Evolutionary conservation across 2,888 invertebrate genomes (phyloP).

Genomic region (Pollenia amentaria): DNA sequence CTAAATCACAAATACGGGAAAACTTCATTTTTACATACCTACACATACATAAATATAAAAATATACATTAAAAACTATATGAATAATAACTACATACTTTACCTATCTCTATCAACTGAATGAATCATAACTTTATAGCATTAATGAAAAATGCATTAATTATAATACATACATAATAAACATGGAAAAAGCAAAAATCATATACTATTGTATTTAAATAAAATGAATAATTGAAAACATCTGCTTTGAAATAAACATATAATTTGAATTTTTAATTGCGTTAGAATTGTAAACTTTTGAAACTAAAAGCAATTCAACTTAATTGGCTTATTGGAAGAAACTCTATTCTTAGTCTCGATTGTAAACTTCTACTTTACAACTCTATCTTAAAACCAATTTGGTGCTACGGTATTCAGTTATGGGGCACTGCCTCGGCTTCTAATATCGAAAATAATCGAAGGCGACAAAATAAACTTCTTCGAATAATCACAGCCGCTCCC

Average conservation of each 20-base stretch:
- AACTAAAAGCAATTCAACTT: no score
- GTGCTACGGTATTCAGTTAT: no score
- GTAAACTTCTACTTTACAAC: no score
- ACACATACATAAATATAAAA: conserved; percentile 33
- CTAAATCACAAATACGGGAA: conserved; percentile 23
- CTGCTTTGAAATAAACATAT: conserved; percentile 63
- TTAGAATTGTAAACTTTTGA: no score
- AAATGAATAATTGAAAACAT: conserved; percentile 65
- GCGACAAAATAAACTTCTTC: no score
- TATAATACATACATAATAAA: conserved; percentile 42
- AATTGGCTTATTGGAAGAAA: no score
- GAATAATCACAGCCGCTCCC: no score
- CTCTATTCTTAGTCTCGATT: no score
- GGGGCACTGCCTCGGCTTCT: no score
- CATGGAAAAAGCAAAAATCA: conserved; percentile 18
- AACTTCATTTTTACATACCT: conserved; percentile 31
- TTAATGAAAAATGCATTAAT: conserved; percentile 54
- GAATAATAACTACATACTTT: conserved; percentile 31
- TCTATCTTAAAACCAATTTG: no score
- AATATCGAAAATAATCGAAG: no score
- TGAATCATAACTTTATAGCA: conserved; percentile 51
- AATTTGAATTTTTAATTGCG: not conserved
- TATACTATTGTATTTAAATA: conserved; percentile 60
- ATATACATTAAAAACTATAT: conserved; percentile 17
- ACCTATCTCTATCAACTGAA: conserved; percentile 29